Evolutionary conservation across 1,140 invertebrate species (phyloP).

Genomic region (Lasaia peninsularis): DNA sequence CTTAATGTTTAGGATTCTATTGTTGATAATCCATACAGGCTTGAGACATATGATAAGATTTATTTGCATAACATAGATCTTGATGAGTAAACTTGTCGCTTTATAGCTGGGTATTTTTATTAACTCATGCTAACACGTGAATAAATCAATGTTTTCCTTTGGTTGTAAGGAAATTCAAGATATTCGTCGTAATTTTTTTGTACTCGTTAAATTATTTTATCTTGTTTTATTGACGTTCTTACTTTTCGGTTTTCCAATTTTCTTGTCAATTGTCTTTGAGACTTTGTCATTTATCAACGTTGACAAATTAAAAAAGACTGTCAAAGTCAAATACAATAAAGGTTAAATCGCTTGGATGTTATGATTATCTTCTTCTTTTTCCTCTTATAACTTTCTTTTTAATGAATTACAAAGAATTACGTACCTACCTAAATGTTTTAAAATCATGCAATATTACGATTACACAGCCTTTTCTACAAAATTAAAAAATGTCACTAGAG

Average conservation of each 20-base stretch:
- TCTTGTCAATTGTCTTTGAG: constrained; percentile 12
- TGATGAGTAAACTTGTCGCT: background rate
- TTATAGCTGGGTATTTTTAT: background rate
- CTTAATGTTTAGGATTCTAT: background rate
- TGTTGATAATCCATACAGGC: background rate
- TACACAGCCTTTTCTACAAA: too few species aligned
- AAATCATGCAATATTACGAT: too few species aligned
- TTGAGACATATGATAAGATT: background rate
- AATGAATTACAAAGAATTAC: too few species aligned
- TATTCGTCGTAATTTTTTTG: background rate
- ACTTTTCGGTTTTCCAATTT: constrained; percentile 7
- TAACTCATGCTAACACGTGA: background rate
- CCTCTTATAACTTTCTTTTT: too few species aligned
- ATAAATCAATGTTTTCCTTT: constrained; percentile 5
- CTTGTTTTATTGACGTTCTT: background rate
- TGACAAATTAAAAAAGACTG: background rate
- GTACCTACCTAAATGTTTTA: too few species aligned
- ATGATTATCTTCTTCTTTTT: too few species aligned
- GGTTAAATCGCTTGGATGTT: too few species aligned
- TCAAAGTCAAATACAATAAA: too few species aligned
- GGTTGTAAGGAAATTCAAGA: background rate
- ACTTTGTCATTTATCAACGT: too few species aligned
- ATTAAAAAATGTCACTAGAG: too few species aligned
- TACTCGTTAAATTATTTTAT: background rate
- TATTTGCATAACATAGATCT: background rate